Evolutionary conservation across 2,113 vertebrate species (phyloP), one percentile per base, ranked within the genome.

Genomic region (Sinocyclocheilus anshuiensis): DNA sequence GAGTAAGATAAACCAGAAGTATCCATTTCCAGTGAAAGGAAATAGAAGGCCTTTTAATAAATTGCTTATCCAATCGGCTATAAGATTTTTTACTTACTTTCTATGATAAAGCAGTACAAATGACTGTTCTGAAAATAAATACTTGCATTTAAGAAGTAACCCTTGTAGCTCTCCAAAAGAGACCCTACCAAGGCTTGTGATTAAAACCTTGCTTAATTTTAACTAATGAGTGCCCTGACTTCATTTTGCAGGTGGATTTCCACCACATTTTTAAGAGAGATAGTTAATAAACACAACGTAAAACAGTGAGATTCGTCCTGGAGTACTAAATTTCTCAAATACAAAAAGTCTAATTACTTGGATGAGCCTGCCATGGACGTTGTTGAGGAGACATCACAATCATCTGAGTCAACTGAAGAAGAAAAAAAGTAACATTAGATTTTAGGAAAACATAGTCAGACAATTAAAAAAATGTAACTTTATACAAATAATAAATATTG

Each of bases 341-440:
- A n/a, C n/a, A 71, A 85, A 45, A 84, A 24, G 63, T 16, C 5
- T 7, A 53, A 77, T 94, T 89, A 97, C 97, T 94, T 91, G 90
- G 95, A 94, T 13, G 90, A 90, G 20, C 88, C 80, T n/a, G 90
- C 55, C 24, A 93, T 18, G 0, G 94, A 96, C 1, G 91, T 81
- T 0, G 86, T 83, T 36, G 93, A 94, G 0, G 92, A 94, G 26
- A 91, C 0, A 0, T 88, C 91, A 16, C 90, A 92, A 87, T 96
- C 96, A 0, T 77, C 76, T 5, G 91, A 96, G 57, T 92, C 94
- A 92, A 95, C 96, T 96, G 90, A 10, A 87, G 29, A 81, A 77
- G 61, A n/a, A 91, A 8, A 80, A 87, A 24, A 91, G 77, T 75
- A 61, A 13, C 48, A 53, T 26, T 36, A 59, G 13, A 77, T 26